Evolutionary conservation across 1,140 invertebrate genomes (phyloP).

Genomic region (Hirudo medicinalis): DNA sequence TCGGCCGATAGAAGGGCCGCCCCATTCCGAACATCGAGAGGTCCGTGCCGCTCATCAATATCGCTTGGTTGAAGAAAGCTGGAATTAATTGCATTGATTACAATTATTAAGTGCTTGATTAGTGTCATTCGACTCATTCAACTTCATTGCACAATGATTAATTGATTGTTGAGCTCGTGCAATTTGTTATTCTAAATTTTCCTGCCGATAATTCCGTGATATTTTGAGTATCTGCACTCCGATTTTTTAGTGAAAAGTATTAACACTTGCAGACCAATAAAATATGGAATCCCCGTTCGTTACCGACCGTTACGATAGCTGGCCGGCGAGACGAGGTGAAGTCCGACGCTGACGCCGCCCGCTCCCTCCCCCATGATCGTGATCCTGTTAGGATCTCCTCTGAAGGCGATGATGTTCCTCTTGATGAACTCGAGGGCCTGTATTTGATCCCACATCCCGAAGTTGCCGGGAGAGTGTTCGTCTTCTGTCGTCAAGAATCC

Average conservation of each 20-base stretch:
- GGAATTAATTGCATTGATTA: neutral
- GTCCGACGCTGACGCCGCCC: conserved; percentile 21
- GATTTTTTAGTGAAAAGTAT: too few species aligned
- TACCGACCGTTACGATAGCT: conserved; percentile 19
- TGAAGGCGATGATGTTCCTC: conserved; percentile 75
- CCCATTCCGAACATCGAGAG: conserved; percentile 57
- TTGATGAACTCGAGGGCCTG: conserved; percentile 80
- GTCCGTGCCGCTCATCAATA: conserved; percentile 64
- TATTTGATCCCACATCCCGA: conserved; percentile 81
- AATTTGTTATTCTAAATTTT: too few species aligned
- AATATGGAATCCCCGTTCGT: neutral
- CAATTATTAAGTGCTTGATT: neutral
- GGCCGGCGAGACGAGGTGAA: conserved; percentile 22
- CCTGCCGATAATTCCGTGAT: too few species aligned
- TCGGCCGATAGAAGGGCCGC: conserved; percentile 17
- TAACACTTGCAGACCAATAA: neutral
- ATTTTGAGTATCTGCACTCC: neutral
- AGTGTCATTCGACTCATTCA: neutral
- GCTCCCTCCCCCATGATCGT: conserved; percentile 57
- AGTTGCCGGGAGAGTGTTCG: conserved; percentile 85
- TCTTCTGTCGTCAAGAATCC: conserved; percentile 78
- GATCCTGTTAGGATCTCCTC: conserved; percentile 71
- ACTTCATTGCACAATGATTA: neutral
- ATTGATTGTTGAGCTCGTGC: neutral
- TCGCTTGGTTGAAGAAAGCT: conserved; percentile 23